Base-by-base conservation (phyloP, 37 sponge, comb jelly and placozoan species). In the Dysidea cf. avara region DNA sequence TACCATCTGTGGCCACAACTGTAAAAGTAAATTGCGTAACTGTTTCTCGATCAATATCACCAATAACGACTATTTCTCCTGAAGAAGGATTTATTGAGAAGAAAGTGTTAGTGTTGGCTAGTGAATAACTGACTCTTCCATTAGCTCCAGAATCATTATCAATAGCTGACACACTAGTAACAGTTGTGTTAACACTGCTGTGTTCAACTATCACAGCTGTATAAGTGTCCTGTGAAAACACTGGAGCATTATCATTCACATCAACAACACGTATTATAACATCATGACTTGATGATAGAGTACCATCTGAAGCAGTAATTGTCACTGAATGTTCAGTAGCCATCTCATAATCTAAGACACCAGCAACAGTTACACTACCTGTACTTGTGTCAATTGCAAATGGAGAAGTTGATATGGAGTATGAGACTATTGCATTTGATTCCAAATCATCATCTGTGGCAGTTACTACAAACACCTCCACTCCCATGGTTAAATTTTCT, bases 191-290 rank as follows among this genome's bases (percentile, higher is more conserved):
- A 39, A 47, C 49, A 13, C 25, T 34, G 25, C 46, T 43, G 46
- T 43, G 46, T 43, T 43, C 46, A 43, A 9, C 9, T 43, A 43
- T 9, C 9, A 12, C 7, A 43, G 46, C 46, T 43, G 46, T 43
- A 43, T 43, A 43, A 9, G 7, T 43, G 28, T 55, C 30, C 3
- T 35, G 65, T 17, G 24, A 3, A 48, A 90, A 85, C 22, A n/a
- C 50, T 13, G 91, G 91, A 4, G 74, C 62, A 31, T 73, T 81
- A 39, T 90, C 86, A 62, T 89, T 89, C 26, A 83, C 80, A 43
- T 84, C 72, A 29, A 28, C 51, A 2, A 84, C 18, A 6, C 55
- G 59, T 39, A 90, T 69, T 7, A 0, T 71, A 17, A 90, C 78
- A 12, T 1, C 39, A 18, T 64, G 46, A 2, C 52, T 62, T 3